Evolutionary conservation across 2,888 invertebrate species (phyloP).

Genomic region (Luperina testacea): DNA sequence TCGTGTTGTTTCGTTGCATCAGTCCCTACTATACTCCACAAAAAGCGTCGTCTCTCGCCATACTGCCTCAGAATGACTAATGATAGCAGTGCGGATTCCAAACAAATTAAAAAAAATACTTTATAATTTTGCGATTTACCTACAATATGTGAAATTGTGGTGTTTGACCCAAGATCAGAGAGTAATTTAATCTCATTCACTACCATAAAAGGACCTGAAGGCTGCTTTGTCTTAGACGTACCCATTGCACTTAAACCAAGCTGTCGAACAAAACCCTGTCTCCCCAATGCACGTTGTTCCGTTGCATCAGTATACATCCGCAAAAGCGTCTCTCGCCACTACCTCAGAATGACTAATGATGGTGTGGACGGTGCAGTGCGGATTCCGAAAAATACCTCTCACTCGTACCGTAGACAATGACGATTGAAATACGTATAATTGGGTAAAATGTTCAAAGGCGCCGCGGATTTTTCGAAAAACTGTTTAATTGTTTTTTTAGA

Average conservation of each 20-base stretch:
- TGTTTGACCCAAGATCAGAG: background rate
- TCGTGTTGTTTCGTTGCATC: conserved; percentile 74
- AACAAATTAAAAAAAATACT: conserved; percentile 1
- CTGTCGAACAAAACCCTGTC: conserved; percentile 35
- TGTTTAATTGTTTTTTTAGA: background rate
- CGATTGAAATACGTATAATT: conserved; percentile 81
- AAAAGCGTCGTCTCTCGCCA: background rate
- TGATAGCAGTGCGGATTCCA: background rate
- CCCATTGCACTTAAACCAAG: conserved; percentile 14
- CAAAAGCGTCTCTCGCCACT: conserved; percentile 80
- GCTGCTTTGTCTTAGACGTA: background rate
- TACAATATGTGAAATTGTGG: background rate
- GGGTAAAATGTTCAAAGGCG: conserved; percentile 59
- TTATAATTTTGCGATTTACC: background rate
- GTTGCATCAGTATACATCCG: conserved; percentile 76
- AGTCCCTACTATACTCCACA: conserved; percentile 28
- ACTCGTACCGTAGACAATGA: conserved; percentile 78
- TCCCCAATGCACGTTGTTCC: conserved; percentile 55
- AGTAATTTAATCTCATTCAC: background rate
- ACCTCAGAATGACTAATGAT: conserved; percentile 85
- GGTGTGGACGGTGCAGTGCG: conserved; percentile 69
- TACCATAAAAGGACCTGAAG: background rate
- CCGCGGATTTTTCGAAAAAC: conserved; percentile 45
- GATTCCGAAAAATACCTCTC: conserved; percentile 83
- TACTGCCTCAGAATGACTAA: background rate